Evolutionary conservation across 1,140 invertebrate genomes (phyloP), one percentile per base, ranked within the genome.

Genomic region (Melitaea cinxia): DNA sequence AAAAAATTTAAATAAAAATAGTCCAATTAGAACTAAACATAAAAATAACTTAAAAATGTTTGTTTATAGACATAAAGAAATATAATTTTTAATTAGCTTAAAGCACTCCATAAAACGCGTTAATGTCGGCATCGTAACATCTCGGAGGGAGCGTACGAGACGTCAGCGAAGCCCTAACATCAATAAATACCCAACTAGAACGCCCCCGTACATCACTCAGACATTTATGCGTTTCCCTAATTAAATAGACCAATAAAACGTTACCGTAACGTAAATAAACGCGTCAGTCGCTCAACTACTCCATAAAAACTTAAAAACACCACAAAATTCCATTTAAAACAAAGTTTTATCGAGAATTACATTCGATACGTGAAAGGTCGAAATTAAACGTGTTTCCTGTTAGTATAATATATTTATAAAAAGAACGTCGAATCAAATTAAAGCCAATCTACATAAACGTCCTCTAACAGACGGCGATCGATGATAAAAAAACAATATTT

Each of bases 401-500:
- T 26, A 45, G 28, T 7, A 17, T 37, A 42, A 28, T 39, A 15
- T 21, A 23, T 3, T 57, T 6, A 17, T 17, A 14, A 15, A 0
- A n/a, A 15, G 28, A 10, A 21, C 42, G 4, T 14, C 37, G n/a
- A 57, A 47, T 47, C 4, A 42, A 57, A 42, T 39, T 28, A 52
- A 30, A 26, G 15, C 21, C 10, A 12, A 17, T 23, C 9, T 23
- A 23, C 9, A 17, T 47, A 12, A 21, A 23, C 5, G 19, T 23
- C 9, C 19, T 10, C 23, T 33, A 9, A 33, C 30, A 47, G 21
- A 23, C 42, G 23, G 17, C 77, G 84, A 88, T 88, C 82, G 78
- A 88, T 88, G 83, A 64, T 78, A 83, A 82, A 81, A n/a, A 76
- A 73, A 70, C 72, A 82, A 82, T 88, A 87, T 86, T 86, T 85